Evolutionary conservation across 2,888 invertebrate genomes (phyloP), one percentile per base, ranked within the genome.

Genomic region (Pollenia amentaria): DNA sequence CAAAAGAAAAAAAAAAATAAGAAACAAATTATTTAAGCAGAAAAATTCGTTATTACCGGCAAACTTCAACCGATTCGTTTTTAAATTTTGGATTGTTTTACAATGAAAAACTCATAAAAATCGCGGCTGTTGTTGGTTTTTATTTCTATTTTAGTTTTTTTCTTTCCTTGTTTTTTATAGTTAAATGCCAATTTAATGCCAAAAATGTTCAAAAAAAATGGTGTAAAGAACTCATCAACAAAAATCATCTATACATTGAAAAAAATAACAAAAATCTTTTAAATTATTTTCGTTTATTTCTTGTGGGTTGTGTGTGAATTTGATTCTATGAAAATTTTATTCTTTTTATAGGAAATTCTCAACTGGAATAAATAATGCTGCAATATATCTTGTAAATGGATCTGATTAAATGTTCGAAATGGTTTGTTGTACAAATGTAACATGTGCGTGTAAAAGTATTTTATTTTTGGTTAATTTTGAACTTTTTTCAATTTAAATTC

Each of bases 51-150:
- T 64, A 53, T 44, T 67, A 79, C 79, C 83, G 83, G 70, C 78
- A 44, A 83, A 86, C 79, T 76, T 72, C 79, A 83, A 76, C 73
- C 18, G 55, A 73, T 85, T 65, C 46, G 12, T 70, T 60, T 48
- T 6, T 29, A 48, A 44, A 51, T 7, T 8, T 62, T 79, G 12
- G 21, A 65, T 55, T 48, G 60, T 62, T 75, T 87, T 87, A 84
- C 80, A 87, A 62, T 62, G 87, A 87, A 87, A 86, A 83, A 55
- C 76, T 69, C 83, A 83, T 83, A 87, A 87, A 82, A 84, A 42
- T 55, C 60, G 21, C 72, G 46, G 18, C 11, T 51, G 40, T 77
- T 70, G 51, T 46, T 60, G 40, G 42, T 75, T 57, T 42, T 75
- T 55, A 48, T 72, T 83, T 72, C 83, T 64, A 83, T 86, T 83